A percentile compares a stretch with the other conserved stretches of the same genome.
These are phyloP conservation scores for Eurosta solidaginis DNA, from an alignment of 1,140 invertebrate genomes.

Conservation along the genomic window DNA sequence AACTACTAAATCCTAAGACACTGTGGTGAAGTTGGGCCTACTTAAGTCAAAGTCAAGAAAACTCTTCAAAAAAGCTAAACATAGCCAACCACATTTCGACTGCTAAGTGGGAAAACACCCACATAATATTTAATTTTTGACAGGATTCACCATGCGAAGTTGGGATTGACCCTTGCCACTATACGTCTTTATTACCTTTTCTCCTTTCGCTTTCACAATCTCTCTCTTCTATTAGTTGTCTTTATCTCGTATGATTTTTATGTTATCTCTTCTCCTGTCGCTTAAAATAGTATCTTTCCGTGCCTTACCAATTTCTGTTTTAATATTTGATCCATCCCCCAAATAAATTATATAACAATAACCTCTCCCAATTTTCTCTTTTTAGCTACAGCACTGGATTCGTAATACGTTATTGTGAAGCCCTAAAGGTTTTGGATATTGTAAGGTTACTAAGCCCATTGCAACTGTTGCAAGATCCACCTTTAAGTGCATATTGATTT, in stretches of 20 bases:
- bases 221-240: neutral
- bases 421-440: constrained; percentile 22
- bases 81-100: no score
- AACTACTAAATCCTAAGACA: no score
- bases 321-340: neutral
- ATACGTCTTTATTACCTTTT: no score
- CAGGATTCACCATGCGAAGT: no score
- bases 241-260: neutral
- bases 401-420: neutral
- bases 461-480: constrained; percentile 9
- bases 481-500: constrained; percentile 20
- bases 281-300: neutral
- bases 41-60: no score
- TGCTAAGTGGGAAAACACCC: no score
- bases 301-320: neutral
- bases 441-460: constrained; percentile 15
- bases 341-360: neutral
- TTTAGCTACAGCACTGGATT: constrained; percentile 21
- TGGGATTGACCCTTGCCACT: no score
- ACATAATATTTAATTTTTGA: no score
- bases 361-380: neutral
- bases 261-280: neutral
- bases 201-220: neutral
- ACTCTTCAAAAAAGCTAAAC: no score
- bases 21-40: no score